phyloP scores from a whole-genome alignment of 2,888 invertebrate genomes.

The Pachliopta kotzebuea region DNA sequence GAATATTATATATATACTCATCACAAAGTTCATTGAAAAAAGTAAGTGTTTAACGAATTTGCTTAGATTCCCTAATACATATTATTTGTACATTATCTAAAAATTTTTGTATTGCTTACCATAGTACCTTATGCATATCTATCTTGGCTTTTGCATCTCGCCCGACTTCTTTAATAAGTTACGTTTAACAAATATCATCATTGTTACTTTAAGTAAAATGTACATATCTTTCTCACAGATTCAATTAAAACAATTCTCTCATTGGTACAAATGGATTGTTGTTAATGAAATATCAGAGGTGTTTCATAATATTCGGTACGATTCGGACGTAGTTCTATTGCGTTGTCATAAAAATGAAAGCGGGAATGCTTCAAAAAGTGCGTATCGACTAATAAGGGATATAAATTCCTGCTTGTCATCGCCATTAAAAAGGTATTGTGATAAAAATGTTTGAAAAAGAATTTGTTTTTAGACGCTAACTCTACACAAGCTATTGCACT shows the following conservation, averaged over 20 bases:
- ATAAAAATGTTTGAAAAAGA: not conserved
- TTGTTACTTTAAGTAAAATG: not conserved
- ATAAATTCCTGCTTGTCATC: not conserved
- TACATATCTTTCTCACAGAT: conserved; percentile 5
- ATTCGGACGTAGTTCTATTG: conserved; percentile 50
- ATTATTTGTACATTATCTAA: too few species aligned
- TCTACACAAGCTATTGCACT: conserved; percentile 10
- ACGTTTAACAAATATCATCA: too few species aligned
- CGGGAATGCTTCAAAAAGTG: not conserved
- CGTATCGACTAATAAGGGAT: not conserved
- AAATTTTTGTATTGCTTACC: too few species aligned
- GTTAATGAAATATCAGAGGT: conserved; percentile 43
- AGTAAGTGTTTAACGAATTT: conserved; percentile 33
- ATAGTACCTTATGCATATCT: too few species aligned
- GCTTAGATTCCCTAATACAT: not conserved
- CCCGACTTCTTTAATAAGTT: too few species aligned
- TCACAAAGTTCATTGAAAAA: conserved; percentile 36
- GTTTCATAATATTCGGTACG: conserved; percentile 47
- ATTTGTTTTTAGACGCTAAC: conserved; percentile 13
- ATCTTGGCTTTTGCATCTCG: too few species aligned
- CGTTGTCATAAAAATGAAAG: conserved; percentile 1
- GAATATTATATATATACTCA: conserved; percentile 48
- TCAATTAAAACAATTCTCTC: conserved; percentile 43
- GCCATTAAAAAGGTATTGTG: not conserved
- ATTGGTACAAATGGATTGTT: conserved; percentile 58